A percentile compares a stretch with the other conserved stretches of the same genome.
phyloP scores from a whole-genome alignment of 2,888 invertebrate species.

The Drosophila tanythrix region DNA sequence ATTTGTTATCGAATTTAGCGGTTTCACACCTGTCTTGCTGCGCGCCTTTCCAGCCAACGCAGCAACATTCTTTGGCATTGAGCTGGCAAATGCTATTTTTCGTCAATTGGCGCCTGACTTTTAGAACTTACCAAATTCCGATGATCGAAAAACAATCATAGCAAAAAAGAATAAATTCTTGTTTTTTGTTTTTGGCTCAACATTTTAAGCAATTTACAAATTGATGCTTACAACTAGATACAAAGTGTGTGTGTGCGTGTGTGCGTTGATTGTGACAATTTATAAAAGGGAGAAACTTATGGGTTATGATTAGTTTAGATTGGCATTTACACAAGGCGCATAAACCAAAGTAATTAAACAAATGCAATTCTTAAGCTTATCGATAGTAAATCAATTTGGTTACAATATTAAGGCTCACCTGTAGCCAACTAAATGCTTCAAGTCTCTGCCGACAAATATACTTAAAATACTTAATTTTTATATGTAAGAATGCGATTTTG shows the following conservation, averaged over 20 bases:
- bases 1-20: slow-evolving; percentile 83
- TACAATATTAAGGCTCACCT: slow-evolving; percentile 36
- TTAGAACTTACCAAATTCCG: slow-evolving; percentile 22
- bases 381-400: slow-evolving; percentile 32
- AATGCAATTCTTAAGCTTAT: slow-evolving; percentile 5
- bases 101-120: slow-evolving; percentile 82
- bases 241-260: slow-evolving; percentile 35
- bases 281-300: slow-evolving; percentile 42
- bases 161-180: slow-evolving; percentile 9
- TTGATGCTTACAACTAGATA: slow-evolving; percentile 43
- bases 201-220: slow-evolving; percentile 32
- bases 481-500: not conserved
- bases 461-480: slow-evolving; percentile 11
- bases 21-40: slow-evolving; percentile 97
- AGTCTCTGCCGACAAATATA: not conserved
- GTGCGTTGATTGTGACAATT: slow-evolving; percentile 42
- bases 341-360: slow-evolving; percentile 14
- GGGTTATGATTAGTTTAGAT: not conserved
- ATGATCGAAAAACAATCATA: slow-evolving; percentile 7
- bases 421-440: slow-evolving; percentile 19
- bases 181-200: slow-evolving; percentile 16
- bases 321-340: slow-evolving; percentile 25
- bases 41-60: slow-evolving; percentile 99
- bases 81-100: slow-evolving; percentile 89
- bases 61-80: slow-evolving; percentile 98